phyloP scores from a whole-genome alignment of 2,113 vertebrate genomes.

The Amphilophus citrinellus region DNA sequence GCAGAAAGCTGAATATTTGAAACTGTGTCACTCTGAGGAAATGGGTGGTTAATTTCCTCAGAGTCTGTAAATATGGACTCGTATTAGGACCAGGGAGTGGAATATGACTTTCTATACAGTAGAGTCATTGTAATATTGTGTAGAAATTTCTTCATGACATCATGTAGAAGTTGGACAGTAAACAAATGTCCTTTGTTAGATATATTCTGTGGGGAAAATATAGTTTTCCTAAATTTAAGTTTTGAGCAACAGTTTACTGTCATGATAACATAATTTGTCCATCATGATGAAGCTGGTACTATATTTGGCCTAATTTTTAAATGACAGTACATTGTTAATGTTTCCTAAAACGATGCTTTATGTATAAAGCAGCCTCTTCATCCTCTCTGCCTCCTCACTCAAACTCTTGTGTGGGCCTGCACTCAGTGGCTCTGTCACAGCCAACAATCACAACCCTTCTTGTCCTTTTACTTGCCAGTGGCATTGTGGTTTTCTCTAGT shows the following conservation, averaged over 20 bases:
- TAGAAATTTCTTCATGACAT: constrained; percentile 56
- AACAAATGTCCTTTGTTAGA: constrained; percentile 54
- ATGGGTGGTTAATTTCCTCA: constrained; percentile 41
- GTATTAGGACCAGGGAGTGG: background rate
- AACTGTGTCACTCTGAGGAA: constrained; percentile 50
- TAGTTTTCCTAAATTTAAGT: constrained; percentile 2
- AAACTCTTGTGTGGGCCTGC: constrained; percentile 40
- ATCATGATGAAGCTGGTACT: background rate
- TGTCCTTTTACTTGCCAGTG: constrained; percentile 27
- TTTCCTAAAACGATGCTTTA: background rate
- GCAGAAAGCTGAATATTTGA: constrained; percentile 20
- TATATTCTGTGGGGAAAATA: constrained; percentile 33
- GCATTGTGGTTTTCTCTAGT: constrained; percentile 47
- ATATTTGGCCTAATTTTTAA: background rate
- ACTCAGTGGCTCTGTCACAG: constrained; percentile 23
- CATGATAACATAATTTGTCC: constrained; percentile 11
- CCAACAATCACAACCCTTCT: constrained; percentile 46
- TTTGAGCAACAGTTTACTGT: background rate
- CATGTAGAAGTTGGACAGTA: constrained; percentile 43
- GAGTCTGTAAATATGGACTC: constrained; percentile 29
- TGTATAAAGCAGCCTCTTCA: background rate
- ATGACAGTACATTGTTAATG: background rate
- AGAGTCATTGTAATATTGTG: constrained; percentile 41
- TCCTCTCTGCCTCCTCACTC: background rate
- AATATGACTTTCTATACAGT: constrained; percentile 56